These are phyloP conservation scores for Merodon equestris DNA, from an alignment of 2,888 invertebrate genomes.

Conservation along the genomic window DNA sequence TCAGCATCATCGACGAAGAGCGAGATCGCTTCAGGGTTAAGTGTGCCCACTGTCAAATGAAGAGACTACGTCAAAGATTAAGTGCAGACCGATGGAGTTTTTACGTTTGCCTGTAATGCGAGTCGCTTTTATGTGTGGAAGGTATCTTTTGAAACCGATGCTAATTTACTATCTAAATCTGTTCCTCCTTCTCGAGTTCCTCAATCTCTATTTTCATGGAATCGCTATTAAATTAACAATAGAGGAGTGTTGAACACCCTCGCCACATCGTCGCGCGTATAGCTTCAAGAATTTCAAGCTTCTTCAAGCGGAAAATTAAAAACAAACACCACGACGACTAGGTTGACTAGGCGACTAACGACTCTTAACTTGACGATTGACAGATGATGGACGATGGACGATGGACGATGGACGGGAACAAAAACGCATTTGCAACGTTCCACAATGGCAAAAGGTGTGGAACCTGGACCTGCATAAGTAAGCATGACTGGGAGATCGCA, in stretches of 20 bases:
- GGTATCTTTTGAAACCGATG: constrained; percentile 45
- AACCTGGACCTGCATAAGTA: constrained; percentile 32
- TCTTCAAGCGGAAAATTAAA: constrained; percentile 66
- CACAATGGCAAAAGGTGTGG: constrained; percentile 62
- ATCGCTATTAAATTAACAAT: constrained; percentile 65
- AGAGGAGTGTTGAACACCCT: constrained; percentile 47
- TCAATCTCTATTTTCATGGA: constrained; percentile 50
- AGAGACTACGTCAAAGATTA: constrained; percentile 48
- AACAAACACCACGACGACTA: constrained; percentile 53
- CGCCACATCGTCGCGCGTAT: no score
- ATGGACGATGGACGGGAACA: no score
- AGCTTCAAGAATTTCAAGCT: constrained; percentile 56
- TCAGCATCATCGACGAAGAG: constrained; percentile 22
- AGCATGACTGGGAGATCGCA: no score
- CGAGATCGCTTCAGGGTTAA: constrained; percentile 52
- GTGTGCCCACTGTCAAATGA: constrained; percentile 66
- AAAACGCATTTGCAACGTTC: no score
- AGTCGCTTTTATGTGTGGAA: no score
- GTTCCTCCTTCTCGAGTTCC: no score
- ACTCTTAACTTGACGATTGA: background rate
- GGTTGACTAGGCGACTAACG: constrained; percentile 31
- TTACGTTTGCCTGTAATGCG: constrained; percentile 28
- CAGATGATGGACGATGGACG: no score
- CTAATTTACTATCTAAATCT: constrained; percentile 54
- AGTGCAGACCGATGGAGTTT: constrained; percentile 52